Base-by-base conservation (phyloP, 2,888 invertebrate genomes). In the Branchellion lobata region DNA sequence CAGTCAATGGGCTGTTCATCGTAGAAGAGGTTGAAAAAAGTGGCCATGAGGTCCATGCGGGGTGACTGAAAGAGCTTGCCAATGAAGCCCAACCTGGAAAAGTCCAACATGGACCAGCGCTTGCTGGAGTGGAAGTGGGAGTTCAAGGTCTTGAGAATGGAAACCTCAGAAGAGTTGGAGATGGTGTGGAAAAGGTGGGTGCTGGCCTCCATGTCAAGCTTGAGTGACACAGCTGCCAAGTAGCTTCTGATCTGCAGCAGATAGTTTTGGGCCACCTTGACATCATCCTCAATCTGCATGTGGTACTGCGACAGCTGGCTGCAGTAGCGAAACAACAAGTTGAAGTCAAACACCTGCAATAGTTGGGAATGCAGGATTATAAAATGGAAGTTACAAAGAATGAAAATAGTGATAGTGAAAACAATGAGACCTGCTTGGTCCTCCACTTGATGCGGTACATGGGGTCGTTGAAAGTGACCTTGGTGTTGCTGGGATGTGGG, bases 231-330 rank as follows among this genome's bases (percentile, higher is more conserved):
- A 36, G 31, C 27, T 5, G 80, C 65, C 21, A 86, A 84, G 82
- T 84, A 86, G 34, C 85, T 84, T 68, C 81, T 81, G 72, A 87
- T 85, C 73, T 84, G 84, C 11, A 84, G 82, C 31, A 86, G 83
- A 81, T 85, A 87, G 61, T 83, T 82, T 8, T 83, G 82, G 0
- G 85, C 84, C 14, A 85, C 82, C 14, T 85, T 80, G 24, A 87
- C 84, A 80, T 87, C 87, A 80, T 87, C 87, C 81, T 87, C 83
- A 84, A 87, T 82, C 21, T 87, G 85, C 47, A 87, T 79, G 82
- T 86, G 87, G 80, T 86, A 86, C 51, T 83, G 81, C n/a, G 85
- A 85, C 68, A 86, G 76, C n/a, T 84, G 82, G 27, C 83, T 82
- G 0, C 85, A 81, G 80, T 85, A 86, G 51, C 84, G 82, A 77